Evolutionary conservation across 2,797 vertebrate species (phyloP), one percentile per base, ranked within the genome.

Genomic region (Coccyzus lansbergi): DNA sequence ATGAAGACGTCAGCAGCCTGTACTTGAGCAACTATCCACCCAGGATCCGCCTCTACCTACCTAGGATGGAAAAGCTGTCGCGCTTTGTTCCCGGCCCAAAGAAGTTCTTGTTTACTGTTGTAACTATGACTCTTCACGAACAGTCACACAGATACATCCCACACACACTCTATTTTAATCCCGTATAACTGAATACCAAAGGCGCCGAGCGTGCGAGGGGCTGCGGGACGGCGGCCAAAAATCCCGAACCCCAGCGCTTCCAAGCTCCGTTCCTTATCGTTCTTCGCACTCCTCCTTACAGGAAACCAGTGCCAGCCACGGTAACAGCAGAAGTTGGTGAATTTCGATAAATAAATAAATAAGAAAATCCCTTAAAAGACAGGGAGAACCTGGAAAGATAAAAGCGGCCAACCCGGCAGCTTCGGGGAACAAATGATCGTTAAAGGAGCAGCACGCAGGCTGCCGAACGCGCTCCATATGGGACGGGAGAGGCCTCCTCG

Each of bases 201-300:
- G 0, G 42, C 38, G 38, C 38, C 38, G 38, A 38, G 38, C 12
- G 12, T 21, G 46, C 46, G 7, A 25, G 42, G 22, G 36, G 25
- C 68, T 40, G 53, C 3, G 9, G 53, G 42, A 10, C 2, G 3
- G n/a, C 7, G 1, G 28, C 12, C 51, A 16, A 36, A 36, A 51
- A 14, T 1, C n/a, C 15, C 36, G 3, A 4, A 9, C 34, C 9
- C 8, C 9, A 13, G 2, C 0, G 46, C 29, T 60, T 31, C 58
- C 36, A 0, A 56, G 36, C 53, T 12, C 69, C 4, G 15, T 5
- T 60, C 67, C 78, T 34, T 12, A 21, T 3, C 51, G 0, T 4
- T 21, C 42, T 12, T 2, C 1, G 10, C 42, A 2, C 48, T 24
- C 18, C 46, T 15, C 58, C 49, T 24, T 1, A 15, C 6, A 33